A percentile compares a stretch with the other conserved stretches of the same genome.
phyloP scores from a whole-genome alignment of 2,797 vertebrate species.

The Sardinella longiceps region DNA sequence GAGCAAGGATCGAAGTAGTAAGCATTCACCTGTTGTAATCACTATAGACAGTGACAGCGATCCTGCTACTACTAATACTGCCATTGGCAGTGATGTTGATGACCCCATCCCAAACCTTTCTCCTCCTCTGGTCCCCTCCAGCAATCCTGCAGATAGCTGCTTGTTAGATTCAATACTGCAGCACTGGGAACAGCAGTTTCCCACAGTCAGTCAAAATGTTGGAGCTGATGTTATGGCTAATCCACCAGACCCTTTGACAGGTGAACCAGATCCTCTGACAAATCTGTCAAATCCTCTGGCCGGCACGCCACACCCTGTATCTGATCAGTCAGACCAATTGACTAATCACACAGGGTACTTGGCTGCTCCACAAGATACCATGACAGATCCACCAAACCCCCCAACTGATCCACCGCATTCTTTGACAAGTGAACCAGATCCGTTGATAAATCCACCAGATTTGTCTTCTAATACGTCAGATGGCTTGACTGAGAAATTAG shows the following conservation, averaged over 20 bases:
- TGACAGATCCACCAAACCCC: not conserved
- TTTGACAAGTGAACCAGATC: not conserved
- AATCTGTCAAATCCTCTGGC: not conserved
- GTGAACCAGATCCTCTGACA: not conserved
- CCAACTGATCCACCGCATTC: not conserved
- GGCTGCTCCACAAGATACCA: not conserved
- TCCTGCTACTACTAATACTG: conserved; percentile 32
- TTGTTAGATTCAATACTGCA: conserved; percentile 12
- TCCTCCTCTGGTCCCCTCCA: not conserved
- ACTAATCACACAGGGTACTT: not conserved
- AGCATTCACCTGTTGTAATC: conserved; percentile 75
- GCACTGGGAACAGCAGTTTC: conserved; percentile 14
- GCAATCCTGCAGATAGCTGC: conserved; percentile 7
- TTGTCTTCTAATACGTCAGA: not conserved
- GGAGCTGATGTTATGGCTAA: not conserved
- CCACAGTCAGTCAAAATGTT: conserved; percentile 11
- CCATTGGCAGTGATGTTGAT: conserved; percentile 18
- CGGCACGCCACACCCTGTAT: not conserved
- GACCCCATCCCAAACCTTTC: not conserved
- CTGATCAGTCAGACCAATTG: not conserved
- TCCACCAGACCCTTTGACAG: conserved; percentile 7
- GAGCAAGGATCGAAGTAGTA: conserved; percentile 55
- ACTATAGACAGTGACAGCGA: conserved; percentile 78
- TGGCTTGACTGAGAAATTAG: not conserved
- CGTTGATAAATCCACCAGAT: not conserved